Evolutionary conservation across 1,140 invertebrate species (phyloP).

Genomic region (Dinoponera quadriceps): DNA sequence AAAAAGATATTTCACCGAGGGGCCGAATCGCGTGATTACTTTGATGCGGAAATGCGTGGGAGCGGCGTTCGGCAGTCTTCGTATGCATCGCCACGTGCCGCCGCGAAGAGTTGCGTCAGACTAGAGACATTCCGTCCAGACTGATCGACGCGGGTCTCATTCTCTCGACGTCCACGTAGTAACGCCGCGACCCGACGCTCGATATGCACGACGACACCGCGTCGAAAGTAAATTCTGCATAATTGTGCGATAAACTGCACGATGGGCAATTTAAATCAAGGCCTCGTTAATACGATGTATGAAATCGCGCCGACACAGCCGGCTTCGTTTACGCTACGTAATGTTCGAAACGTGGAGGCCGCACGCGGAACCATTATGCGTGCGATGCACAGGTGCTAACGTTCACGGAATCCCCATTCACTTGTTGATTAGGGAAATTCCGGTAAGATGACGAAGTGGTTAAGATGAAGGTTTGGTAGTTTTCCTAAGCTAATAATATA

Average conservation of each 20-base stretch:
- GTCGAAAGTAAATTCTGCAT: neutral
- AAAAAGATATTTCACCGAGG: neutral
- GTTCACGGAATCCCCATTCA: neutral
- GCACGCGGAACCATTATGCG: neutral
- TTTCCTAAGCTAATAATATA: too few species aligned
- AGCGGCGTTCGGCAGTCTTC: neutral
- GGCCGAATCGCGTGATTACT: conserved; percentile 19
- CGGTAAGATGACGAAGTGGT: too few species aligned
- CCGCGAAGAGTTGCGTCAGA: conserved; percentile 43
- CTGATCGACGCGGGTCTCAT: conserved; percentile 43
- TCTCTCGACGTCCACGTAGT: conserved; percentile 15
- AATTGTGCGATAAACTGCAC: neutral
- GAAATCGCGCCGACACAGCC: neutral
- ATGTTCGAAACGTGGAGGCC: neutral
- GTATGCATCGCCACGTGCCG: conserved; percentile 12
- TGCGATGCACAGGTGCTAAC: neutral
- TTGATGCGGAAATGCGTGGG: conserved; percentile 25
- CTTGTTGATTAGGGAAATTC: too few species aligned
- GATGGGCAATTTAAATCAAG: neutral
- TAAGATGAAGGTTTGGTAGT: too few species aligned
- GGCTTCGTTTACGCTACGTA: neutral
- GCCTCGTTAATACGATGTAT: neutral
- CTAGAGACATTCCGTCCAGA: conserved; percentile 48
- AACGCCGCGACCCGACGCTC: conserved; percentile 11
- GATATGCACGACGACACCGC: neutral